Conservation (phyloP, 2,797 vertebrate genomes). For the Esox masquinongy region DNA sequence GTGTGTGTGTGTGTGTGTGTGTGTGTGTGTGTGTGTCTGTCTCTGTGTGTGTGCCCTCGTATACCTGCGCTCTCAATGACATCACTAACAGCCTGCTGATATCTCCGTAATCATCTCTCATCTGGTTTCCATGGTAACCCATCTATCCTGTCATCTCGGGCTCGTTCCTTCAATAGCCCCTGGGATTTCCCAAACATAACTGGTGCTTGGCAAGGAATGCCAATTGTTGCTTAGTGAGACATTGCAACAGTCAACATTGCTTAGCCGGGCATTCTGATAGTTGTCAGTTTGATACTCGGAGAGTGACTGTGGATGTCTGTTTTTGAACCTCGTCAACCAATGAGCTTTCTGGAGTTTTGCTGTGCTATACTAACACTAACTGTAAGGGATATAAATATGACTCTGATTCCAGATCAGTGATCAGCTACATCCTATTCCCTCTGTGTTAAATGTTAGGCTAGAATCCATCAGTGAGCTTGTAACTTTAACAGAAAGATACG, state of each 20-base stretch:
- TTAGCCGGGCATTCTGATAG: no score
- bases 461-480: not conserved
- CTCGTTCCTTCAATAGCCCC: not conserved
- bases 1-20: not conserved
- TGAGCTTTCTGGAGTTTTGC: no score
- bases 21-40: not conserved
- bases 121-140: conserved; percentile 64
- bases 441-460: not conserved
- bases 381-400: not conserved
- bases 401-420: not conserved
- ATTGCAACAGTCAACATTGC: no score
- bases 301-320: no score
- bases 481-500: not conserved
- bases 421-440: not conserved
- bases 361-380: not conserved
- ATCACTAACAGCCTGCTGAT: conserved; percentile 2
- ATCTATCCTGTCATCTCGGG: not conserved
- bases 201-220: conserved; percentile 29
- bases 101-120: conserved; percentile 40
- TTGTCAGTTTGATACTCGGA: no score
- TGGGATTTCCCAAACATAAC: not conserved
- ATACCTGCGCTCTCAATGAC: not conserved
- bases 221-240: no score
- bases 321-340: no score
- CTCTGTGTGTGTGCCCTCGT: no score